A percentile compares a stretch with the other conserved stretches of the same genome.
phyloP scores from a whole-genome alignment of 2,888 invertebrate species.

The Drosophila anomelani region DNA sequence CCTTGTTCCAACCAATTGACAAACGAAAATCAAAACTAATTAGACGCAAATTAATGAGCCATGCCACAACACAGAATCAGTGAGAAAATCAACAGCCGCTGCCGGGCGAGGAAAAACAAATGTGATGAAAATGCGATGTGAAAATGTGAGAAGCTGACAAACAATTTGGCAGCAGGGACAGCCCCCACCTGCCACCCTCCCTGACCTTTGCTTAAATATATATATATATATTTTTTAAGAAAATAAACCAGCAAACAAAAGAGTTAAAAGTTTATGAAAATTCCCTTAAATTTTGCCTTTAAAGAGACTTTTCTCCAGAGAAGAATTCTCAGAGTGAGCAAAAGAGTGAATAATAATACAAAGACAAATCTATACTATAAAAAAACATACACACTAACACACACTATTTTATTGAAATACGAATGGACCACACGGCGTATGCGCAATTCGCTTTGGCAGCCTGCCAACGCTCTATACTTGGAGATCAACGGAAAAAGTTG shows the following conservation, averaged over 20 bases:
- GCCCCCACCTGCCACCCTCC: slow-evolving; percentile 27
- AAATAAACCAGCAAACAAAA: slow-evolving; percentile 24
- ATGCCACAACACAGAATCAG: slow-evolving; percentile 43
- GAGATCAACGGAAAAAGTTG: slow-evolving; percentile 87
- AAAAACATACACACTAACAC: slow-evolving; percentile 14
- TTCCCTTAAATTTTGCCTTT: slow-evolving; percentile 16
- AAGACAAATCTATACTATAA: slow-evolving; percentile 27
- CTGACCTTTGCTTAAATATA: slow-evolving; percentile 25
- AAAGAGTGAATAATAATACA: slow-evolving; percentile 9
- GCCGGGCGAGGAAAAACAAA: slow-evolving; percentile 53
- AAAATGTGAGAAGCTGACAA: slow-evolving; percentile 68
- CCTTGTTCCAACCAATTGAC: slow-evolving; percentile 46
- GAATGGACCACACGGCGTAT: slow-evolving; percentile 84
- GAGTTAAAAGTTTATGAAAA: background rate
- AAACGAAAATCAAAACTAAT: slow-evolving; percentile 73
- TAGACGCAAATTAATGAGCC: slow-evolving; percentile 74
- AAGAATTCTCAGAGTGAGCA: background rate
- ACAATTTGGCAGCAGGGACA: slow-evolving; percentile 74
- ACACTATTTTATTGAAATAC: slow-evolving; percentile 66
- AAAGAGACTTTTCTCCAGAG: slow-evolving; percentile 57
- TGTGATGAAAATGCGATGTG: slow-evolving; percentile 74
- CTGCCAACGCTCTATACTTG: slow-evolving; percentile 95
- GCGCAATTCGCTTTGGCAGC: slow-evolving; percentile 86
- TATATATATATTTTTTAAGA: background rate
- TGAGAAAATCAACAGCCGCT: slow-evolving; percentile 36